Evolutionary conservation across 2,888 invertebrate species (phyloP).

Genomic region (Cantharis rufa): DNA sequence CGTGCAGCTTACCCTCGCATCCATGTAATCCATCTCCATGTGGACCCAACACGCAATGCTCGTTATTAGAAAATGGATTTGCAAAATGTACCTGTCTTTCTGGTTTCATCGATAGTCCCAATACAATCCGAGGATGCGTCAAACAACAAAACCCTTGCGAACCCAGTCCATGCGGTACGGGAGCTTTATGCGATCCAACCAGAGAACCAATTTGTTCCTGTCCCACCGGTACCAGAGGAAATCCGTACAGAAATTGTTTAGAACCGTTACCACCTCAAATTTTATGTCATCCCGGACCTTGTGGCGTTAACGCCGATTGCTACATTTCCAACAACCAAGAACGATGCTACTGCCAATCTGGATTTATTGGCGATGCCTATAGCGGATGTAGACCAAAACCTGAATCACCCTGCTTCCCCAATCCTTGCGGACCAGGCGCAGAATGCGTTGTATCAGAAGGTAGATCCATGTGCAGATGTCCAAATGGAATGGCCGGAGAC

Average conservation of each 20-base stretch:
- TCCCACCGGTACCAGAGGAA: conserved; percentile 79
- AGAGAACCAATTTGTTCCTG: conserved; percentile 83
- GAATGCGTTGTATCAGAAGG: conserved; percentile 72
- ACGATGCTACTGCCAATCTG: conserved; percentile 79
- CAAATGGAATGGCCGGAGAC: conserved; percentile 76
- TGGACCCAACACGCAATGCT: conserved; percentile 86
- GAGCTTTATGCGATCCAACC: conserved; percentile 79
- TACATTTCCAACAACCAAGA: conserved; percentile 81
- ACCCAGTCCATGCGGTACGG: conserved; percentile 78
- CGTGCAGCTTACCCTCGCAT: conserved; percentile 73
- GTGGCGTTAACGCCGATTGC: conserved; percentile 82
- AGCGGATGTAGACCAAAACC: conserved; percentile 73
- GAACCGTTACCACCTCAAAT: conserved; percentile 62
- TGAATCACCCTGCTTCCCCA: conserved; percentile 73
- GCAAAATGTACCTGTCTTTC: conserved; percentile 85
- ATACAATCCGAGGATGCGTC: conserved; percentile 83
- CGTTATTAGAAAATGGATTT: conserved; percentile 75
- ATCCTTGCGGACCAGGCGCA: conserved; percentile 80
- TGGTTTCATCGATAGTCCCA: conserved; percentile 84
- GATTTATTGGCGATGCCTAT: conserved; percentile 80
- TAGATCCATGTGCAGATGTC: conserved; percentile 73
- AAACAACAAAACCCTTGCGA: conserved; percentile 80
- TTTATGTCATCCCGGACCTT: conserved; percentile 81
- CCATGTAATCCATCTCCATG: conserved; percentile 87
- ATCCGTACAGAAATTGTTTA: conserved; percentile 78